These are phyloP conservation scores for Graphium colonna DNA, from an alignment of 2,888 invertebrate species.

Conservation along the genomic window DNA sequence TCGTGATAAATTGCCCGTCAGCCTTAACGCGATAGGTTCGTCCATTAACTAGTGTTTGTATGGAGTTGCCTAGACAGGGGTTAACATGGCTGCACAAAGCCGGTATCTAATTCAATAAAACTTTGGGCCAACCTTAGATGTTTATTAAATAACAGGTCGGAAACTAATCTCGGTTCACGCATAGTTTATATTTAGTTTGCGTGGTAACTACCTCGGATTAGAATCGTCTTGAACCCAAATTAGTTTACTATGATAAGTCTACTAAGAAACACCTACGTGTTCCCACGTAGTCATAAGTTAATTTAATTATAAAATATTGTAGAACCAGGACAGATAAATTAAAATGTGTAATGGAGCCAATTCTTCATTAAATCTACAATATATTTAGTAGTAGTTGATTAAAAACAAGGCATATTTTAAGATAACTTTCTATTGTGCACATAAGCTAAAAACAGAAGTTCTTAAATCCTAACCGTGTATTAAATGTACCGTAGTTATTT, in stretches of 20 bases:
- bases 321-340: no score
- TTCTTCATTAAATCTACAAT: no score
- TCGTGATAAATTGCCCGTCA: constrained; percentile 58
- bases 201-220: constrained; percentile 4
- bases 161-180: constrained; percentile 39
- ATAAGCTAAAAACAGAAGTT: no score
- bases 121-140: constrained; percentile 51
- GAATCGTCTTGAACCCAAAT: constrained; percentile 15
- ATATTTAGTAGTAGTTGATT: no score
- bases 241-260: background rate
- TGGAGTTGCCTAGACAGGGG: constrained; percentile 53
- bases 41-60: constrained; percentile 63
- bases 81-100: constrained; percentile 43
- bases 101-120: constrained; percentile 50
- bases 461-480: no score
- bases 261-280: background rate
- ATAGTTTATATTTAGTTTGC: constrained; percentile 34
- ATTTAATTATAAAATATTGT: background rate
- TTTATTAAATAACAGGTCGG: constrained; percentile 49
- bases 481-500: no score
- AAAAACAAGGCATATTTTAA: no score
- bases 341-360: no score
- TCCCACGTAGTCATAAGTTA: background rate
- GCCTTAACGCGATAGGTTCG: constrained; percentile 38
- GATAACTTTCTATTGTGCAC: no score